phyloP scores from a whole-genome alignment of 2,888 invertebrate genomes.

The Phyto melanocephala region DNA sequence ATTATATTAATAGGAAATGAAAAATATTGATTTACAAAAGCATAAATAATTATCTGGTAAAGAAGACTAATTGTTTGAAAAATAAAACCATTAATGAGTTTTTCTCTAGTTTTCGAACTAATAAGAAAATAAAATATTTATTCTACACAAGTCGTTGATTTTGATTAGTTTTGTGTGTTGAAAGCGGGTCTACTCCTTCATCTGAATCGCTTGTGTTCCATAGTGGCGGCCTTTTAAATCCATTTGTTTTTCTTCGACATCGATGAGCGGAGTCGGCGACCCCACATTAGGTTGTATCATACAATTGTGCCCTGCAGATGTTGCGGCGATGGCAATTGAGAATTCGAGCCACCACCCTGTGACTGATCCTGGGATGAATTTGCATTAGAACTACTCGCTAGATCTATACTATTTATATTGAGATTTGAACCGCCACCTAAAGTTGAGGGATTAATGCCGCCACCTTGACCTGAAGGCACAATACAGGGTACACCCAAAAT shows the following conservation, averaged over 20 bases:
- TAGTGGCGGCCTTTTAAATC: constrained; percentile 74
- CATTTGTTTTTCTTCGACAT: constrained; percentile 82
- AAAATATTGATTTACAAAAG: too few species aligned
- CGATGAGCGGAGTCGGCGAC: constrained; percentile 90
- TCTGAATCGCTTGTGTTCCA: constrained; percentile 31
- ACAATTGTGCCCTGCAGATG: constrained; percentile 94
- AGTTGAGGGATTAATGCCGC: constrained; percentile 78
- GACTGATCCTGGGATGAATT: constrained; percentile 78
- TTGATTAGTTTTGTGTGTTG: constrained; percentile 6
- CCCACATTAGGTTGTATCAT: constrained; percentile 97
- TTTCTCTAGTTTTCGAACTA: too few species aligned
- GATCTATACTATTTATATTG: constrained; percentile 76
- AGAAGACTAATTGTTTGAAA: constrained; percentile 11
- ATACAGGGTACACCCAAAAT: constrained; percentile 77
- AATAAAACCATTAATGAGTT: too few species aligned
- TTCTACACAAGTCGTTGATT: constrained; percentile 61
- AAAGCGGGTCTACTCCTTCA: constrained; percentile 26
- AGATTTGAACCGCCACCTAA: constrained; percentile 76
- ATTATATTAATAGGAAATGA: too few species aligned
- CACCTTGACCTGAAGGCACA: constrained; percentile 72
- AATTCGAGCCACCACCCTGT: constrained; percentile 73
- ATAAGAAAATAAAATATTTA: too few species aligned
- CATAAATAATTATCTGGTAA: too few species aligned
- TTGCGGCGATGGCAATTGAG: constrained; percentile 80
- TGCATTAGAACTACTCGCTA: constrained; percentile 66